Conservation (phyloP, 2,888 invertebrate species). For the Catocala sponsa region DNA sequence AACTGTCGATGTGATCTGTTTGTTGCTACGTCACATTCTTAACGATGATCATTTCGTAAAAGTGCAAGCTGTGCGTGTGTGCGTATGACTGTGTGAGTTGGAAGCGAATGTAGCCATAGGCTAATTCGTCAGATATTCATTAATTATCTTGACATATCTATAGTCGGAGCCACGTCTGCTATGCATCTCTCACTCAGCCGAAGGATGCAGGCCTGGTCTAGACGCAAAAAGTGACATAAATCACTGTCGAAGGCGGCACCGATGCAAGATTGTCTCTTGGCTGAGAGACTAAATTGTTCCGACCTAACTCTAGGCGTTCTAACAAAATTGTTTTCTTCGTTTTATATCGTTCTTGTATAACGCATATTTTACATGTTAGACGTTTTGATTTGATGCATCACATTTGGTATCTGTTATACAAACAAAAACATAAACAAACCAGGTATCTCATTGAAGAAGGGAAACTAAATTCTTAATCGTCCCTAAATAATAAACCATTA, state of each 20-base stretch:
- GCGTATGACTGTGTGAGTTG: conserved; percentile 37
- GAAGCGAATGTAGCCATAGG: conserved; percentile 36
- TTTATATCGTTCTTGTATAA: conserved; percentile 25
- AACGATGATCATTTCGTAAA: conserved; percentile 58
- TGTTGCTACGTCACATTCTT: conserved; percentile 66
- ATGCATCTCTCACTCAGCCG: conserved; percentile 60
- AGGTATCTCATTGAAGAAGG: conserved; percentile 3
- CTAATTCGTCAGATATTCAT: conserved; percentile 51
- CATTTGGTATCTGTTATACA: conserved; percentile 15
- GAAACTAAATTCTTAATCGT: not conserved
- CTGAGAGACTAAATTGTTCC: conserved; percentile 50
- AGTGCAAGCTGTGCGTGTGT: conserved; percentile 63
- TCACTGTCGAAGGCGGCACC: conserved; percentile 68
- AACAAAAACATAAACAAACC: conserved; percentile 53
- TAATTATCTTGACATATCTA: conserved; percentile 59
- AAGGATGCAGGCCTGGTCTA: conserved; percentile 61
- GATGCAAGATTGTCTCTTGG: conserved; percentile 65
- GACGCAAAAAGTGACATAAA: conserved; percentile 70
- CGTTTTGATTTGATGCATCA: conserved; percentile 14
- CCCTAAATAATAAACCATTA: too few relatives aligned
- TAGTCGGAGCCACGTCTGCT: conserved; percentile 59
- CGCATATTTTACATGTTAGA: conserved; percentile 3
- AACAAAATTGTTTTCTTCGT: conserved; percentile 29
- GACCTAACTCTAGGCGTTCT: conserved; percentile 26
- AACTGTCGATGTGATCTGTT: conserved; percentile 67